phyloP scores from a whole-genome alignment of 2,888 invertebrate genomes.

The Leptinotarsa rubiginosa region DNA sequence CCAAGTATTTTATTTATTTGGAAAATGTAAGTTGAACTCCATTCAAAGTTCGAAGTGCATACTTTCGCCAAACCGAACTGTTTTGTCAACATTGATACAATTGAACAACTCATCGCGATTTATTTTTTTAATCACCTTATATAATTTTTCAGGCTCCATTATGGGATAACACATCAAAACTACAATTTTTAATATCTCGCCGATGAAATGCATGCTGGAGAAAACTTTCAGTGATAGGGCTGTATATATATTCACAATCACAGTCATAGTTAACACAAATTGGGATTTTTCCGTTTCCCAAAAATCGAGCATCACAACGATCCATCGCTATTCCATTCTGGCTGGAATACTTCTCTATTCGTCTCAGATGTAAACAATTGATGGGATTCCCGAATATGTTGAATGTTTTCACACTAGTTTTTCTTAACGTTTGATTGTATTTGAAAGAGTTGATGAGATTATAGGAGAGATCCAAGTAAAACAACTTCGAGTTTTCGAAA shows the following conservation, averaged over 20 bases:
- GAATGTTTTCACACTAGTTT: background rate
- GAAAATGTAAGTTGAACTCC: too few species aligned
- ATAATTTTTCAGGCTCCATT: background rate
- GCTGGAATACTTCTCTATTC: background rate
- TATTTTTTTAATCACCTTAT: background rate
- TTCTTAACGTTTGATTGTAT: background rate
- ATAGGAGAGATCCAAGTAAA: background rate
- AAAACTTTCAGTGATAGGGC: background rate
- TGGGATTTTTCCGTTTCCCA: background rate
- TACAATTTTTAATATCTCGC: background rate
- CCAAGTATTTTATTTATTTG: too few species aligned
- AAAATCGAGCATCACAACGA: background rate
- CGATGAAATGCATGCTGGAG: background rate
- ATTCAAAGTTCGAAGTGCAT: too few species aligned
- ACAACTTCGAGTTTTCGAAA: background rate
- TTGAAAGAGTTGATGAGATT: background rate
- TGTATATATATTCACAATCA: background rate
- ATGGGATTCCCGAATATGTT: background rate
- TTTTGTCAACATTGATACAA: too few species aligned
- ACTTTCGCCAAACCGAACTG: too few species aligned
- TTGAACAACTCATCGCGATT: too few species aligned
- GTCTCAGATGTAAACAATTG: background rate
- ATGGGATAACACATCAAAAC: background rate
- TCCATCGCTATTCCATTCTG: background rate
- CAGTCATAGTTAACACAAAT: constrained; percentile 1